Evolutionary conservation across 2,113 vertebrate species (phyloP).

Genomic region (Epinephelus moara): DNA sequence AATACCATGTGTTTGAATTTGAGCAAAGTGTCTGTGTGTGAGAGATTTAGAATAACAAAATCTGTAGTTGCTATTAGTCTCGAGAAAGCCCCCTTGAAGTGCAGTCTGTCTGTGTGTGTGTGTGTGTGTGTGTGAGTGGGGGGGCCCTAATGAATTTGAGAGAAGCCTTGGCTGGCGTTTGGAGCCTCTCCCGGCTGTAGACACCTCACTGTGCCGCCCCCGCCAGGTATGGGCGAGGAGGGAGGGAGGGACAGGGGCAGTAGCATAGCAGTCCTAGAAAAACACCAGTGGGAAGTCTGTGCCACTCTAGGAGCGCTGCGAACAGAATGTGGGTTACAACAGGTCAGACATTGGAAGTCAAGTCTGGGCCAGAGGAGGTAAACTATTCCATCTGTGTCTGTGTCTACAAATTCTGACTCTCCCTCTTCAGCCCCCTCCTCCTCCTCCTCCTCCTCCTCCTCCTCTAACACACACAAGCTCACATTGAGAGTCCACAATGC

Average conservation of each 20-base stretch:
- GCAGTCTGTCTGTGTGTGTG: constrained; percentile 39
- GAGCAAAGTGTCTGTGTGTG: constrained; percentile 68
- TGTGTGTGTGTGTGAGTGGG: constrained; percentile 26
- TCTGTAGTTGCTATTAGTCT: constrained; percentile 83
- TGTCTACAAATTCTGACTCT: constrained; percentile 74
- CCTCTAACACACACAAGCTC: constrained; percentile 43
- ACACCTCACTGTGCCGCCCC: constrained; percentile 57
- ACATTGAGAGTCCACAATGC: constrained; percentile 18
- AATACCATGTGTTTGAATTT: constrained; percentile 81
- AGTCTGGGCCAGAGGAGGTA: constrained; percentile 85
- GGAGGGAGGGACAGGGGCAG: constrained; percentile 35
- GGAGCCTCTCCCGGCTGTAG: constrained; percentile 56
- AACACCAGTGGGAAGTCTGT: constrained; percentile 79
- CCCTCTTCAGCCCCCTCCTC: constrained; percentile 42
- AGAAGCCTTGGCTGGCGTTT: constrained; percentile 61
- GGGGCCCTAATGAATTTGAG: constrained; percentile 73
- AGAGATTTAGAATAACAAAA: constrained; percentile 82
- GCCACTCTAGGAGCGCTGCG: constrained; percentile 76
- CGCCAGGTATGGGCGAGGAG: constrained; percentile 58
- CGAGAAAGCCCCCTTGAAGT: constrained; percentile 68
- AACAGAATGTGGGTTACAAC: constrained; percentile 87
- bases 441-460: constrained; percentile 34
- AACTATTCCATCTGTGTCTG: constrained; percentile 87
- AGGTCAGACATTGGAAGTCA: constrained; percentile 88
- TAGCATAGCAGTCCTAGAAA: constrained; percentile 72